Evolutionary conservation across 2,113 vertebrate genomes (phyloP).

Genomic region (Archilochus colubris): DNA sequence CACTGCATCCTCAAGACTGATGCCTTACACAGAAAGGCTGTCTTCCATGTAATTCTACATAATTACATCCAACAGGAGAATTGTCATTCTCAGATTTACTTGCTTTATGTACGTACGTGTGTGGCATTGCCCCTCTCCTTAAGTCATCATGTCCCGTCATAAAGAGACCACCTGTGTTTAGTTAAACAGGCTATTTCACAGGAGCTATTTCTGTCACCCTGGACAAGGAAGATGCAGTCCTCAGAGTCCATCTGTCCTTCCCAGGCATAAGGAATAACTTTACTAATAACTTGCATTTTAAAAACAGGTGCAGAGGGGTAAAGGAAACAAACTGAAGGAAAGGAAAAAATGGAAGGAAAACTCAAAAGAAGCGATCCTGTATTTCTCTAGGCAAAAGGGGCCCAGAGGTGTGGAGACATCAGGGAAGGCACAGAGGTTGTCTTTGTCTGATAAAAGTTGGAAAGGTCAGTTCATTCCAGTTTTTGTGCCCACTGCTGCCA

Average conservation of each 20-base stretch:
- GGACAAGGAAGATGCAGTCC: slow-evolving; percentile 44
- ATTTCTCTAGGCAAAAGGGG: not conserved
- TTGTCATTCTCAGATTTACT: not conserved
- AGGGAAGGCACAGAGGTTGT: slow-evolving; percentile 30
- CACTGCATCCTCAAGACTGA: not conserved
- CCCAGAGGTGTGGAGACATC: not conserved
- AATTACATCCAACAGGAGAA: slow-evolving; percentile 9
- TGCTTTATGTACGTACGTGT: not conserved
- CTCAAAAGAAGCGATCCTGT: not conserved
- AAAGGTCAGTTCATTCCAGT: slow-evolving; percentile 37
- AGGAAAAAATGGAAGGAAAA: not conserved
- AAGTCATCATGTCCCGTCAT: slow-evolving; percentile 29
- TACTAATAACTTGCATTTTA: slow-evolving; percentile 6
- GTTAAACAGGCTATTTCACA: slow-evolving; percentile 34
- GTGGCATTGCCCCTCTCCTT: slow-evolving; percentile 22
- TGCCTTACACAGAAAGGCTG: slow-evolving; percentile 15
- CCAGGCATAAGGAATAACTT: slow-evolving; percentile 21
- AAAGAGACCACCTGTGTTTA: slow-evolving; percentile 56
- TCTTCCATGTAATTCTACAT: not conserved
- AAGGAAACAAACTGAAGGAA: slow-evolving; percentile 43
- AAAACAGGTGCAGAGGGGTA: slow-evolving; percentile 62
- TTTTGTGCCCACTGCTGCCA: slow-evolving; percentile 30
- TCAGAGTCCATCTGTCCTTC: slow-evolving; percentile 44
- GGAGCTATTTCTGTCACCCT: slow-evolving; percentile 59
- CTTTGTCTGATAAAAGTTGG: slow-evolving; percentile 62